phyloP scores from a whole-genome alignment of 2,888 invertebrate genomes.

The Pherbina coryleti region DNA sequence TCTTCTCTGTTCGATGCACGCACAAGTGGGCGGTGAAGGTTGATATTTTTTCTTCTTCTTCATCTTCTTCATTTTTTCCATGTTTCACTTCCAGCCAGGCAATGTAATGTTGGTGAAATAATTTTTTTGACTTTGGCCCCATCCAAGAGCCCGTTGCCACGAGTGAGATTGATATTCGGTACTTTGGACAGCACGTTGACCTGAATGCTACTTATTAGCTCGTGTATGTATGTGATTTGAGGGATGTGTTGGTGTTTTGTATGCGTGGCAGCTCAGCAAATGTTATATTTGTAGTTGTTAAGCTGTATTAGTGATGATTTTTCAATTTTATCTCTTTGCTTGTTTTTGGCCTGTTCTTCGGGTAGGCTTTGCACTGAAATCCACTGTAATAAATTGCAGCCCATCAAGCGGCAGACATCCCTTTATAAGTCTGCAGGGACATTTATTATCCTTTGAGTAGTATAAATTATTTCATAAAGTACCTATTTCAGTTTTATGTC shows the following conservation, averaged over 20 bases:
- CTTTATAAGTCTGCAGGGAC: constrained; percentile 4
- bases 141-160: not conserved
- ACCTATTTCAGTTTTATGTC: not conserved
- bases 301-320: not conserved
- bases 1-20: not conserved
- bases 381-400: not conserved
- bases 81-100: not conserved
- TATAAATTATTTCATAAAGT: not conserved
- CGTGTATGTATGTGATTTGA: not conserved
- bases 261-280: not conserved
- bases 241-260: not conserved
- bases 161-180: constrained; percentile 21
- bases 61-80: not conserved
- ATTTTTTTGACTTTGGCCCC: not conserved
- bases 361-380: not conserved
- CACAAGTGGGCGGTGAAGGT: not conserved
- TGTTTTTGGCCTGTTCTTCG: not conserved
- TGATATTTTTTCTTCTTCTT: not conserved
- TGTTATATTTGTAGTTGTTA: constrained; percentile 1
- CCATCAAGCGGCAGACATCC: not conserved
- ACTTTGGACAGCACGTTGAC: constrained; percentile 6
- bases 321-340: not conserved
- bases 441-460: not conserved
- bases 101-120: not conserved
- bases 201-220: not conserved